Percentiles rank a stretch among this genome's conserved stretches.
phyloP scores from a whole-genome alignment of 2,797 vertebrate genomes.

The Sorex maritimensis region DNA sequence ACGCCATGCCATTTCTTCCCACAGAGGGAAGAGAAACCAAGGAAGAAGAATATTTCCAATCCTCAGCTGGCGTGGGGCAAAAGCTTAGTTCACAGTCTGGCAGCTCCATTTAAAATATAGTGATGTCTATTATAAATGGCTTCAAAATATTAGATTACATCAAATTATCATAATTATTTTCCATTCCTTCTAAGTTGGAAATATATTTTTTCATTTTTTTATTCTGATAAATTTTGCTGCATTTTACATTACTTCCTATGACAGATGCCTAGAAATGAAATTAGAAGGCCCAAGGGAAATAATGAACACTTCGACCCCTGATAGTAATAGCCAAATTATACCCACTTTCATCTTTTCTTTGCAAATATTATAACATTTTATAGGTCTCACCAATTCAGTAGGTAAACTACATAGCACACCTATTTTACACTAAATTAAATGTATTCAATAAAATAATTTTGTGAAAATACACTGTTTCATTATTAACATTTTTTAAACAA shows the following conservation, averaged over 20 bases:
- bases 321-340: constrained; percentile 46
- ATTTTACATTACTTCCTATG: constrained; percentile 31
- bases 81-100: too few species aligned
- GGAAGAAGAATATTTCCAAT: too few species aligned
- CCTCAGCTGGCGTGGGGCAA: too few species aligned
- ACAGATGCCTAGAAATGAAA: constrained; percentile 66
- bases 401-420: neutral
- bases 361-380: constrained; percentile 49
- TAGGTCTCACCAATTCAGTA: constrained; percentile 8
- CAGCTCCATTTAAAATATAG: neutral
- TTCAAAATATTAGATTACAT: neutral
- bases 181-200: constrained; percentile 5
- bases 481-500: constrained; percentile 11
- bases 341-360: constrained; percentile 31
- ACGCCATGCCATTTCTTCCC: too few species aligned
- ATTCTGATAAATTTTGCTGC: neutral
- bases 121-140: neutral
- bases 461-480: neutral
- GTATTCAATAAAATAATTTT: neutral
- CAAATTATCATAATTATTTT: neutral
- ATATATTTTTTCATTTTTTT: neutral
- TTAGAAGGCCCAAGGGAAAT: constrained; percentile 45
- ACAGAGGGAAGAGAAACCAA: too few species aligned
- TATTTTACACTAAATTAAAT: constrained; percentile 4
- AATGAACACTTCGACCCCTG: neutral